These are phyloP conservation scores for Atlantisia rogersi DNA, from an alignment of 2,113 vertebrate genomes.

Conservation along the genomic window DNA sequence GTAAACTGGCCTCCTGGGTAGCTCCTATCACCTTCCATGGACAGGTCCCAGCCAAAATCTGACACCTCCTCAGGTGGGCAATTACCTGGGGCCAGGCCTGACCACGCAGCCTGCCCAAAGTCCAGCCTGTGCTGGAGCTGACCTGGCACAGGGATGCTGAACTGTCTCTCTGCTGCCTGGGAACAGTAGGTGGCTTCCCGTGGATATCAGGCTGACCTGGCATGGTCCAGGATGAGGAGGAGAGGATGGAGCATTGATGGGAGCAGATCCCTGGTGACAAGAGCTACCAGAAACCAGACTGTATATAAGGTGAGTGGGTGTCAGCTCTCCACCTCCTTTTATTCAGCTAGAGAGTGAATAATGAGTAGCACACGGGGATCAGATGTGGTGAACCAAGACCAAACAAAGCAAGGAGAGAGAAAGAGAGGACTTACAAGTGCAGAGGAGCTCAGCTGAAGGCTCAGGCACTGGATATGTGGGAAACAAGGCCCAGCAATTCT, in stretches of 20 bases:
- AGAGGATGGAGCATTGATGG: neutral
- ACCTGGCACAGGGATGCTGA: neutral
- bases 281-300: accelerated
- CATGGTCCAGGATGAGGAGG: accelerated
- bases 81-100: neutral
- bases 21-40: neutral
- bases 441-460: neutral
- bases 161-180: neutral
- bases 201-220: accelerated
- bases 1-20: neutral
- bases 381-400: neutral
- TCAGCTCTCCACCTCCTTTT: neutral
- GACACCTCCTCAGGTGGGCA: neutral
- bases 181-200: neutral
- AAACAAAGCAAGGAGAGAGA: neutral
- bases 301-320: accelerated
- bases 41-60: neutral
- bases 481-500: neutral
- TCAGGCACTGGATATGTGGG: accelerated
- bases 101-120: neutral
- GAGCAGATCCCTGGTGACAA: neutral
- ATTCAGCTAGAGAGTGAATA: neutral
- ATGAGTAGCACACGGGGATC: neutral
- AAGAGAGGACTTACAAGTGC: neutral
- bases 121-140: neutral